A percentile compares a stretch with the other conserved stretches of the same genome.
Evolutionary conservation across 2,797 vertebrate species (phyloP).

Genomic region (Glossophaga mutica): DNA sequence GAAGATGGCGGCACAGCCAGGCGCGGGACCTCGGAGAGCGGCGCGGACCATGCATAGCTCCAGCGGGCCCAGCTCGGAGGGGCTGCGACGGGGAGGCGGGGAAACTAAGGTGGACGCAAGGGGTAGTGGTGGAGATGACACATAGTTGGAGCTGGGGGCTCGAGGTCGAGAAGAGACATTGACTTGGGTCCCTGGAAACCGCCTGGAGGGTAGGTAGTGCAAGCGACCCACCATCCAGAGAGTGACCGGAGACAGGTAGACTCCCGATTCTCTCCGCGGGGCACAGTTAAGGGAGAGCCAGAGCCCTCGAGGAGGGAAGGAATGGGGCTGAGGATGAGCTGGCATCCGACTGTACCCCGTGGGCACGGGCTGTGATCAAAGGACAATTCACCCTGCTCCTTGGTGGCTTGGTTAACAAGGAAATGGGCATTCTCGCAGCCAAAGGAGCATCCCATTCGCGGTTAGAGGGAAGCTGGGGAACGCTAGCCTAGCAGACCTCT

Average conservation of each 20-base stretch:
- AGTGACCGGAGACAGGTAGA: neutral
- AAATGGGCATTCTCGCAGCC: neutral
- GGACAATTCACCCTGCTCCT: neutral
- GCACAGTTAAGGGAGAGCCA: neutral
- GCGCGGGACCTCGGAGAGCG: conserved; percentile 79
- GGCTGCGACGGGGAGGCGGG: conserved; percentile 75
- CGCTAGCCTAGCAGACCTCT: neutral
- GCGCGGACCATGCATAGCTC: conserved; percentile 83
- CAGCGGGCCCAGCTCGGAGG: conserved; percentile 80
- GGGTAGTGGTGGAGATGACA: neutral
- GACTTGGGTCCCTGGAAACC: neutral
- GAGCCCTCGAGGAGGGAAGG: neutral
- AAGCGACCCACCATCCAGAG: neutral
- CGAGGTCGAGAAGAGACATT: neutral
- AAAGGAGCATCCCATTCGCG: neutral
- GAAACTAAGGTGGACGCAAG: neutral
- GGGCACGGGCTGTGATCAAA: neutral
- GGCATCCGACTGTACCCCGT: neutral
- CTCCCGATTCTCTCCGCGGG: neutral
- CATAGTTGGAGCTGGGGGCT: neutral
- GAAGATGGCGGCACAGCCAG: conserved; percentile 83
- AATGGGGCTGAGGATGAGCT: neutral
- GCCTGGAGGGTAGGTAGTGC: no score
- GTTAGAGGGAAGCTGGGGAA: neutral
- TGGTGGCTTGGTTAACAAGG: neutral